These are phyloP conservation scores for Gymnorhina tibicen DNA, from an alignment of 2,113 vertebrate genomes.

Conservation along the genomic window DNA sequence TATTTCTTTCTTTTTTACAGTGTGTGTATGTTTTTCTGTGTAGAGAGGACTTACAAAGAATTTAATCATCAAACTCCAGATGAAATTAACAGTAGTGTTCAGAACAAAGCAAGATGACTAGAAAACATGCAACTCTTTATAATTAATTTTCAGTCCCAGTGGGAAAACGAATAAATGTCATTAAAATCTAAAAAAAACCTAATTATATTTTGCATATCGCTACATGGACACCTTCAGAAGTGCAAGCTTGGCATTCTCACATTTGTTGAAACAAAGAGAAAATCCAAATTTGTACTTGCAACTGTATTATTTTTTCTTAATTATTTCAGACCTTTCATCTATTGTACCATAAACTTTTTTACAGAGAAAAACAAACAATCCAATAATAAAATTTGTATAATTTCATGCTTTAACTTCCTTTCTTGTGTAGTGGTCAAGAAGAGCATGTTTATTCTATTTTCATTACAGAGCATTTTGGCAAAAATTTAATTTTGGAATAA, in stretches of 20 bases:
- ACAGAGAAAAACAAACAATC: background rate
- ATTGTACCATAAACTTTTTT: background rate
- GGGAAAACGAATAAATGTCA: background rate
- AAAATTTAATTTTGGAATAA: background rate
- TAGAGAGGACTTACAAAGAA: background rate
- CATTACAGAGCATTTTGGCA: background rate
- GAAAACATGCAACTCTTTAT: background rate
- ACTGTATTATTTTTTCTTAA: background rate
- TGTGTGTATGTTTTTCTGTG: background rate
- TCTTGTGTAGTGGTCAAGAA: slow-evolving; percentile 1
- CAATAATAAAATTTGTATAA: background rate
- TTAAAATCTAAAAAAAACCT: background rate
- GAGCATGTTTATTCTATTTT: background rate
- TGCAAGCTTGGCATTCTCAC: background rate
- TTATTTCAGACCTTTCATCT: slow-evolving; percentile 2
- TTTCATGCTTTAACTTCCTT: slow-evolving; percentile 12
- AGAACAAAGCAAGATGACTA: background rate
- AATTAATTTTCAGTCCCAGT: background rate
- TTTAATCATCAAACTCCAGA: background rate
- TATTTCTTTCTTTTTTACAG: background rate
- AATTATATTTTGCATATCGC: background rate
- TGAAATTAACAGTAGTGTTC: background rate
- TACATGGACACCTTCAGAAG: background rate
- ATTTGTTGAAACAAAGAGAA: background rate
- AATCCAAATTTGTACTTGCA: background rate